Conservation (phyloP, 2,888 invertebrate species). For the Trichopoda pennipes region DNA sequence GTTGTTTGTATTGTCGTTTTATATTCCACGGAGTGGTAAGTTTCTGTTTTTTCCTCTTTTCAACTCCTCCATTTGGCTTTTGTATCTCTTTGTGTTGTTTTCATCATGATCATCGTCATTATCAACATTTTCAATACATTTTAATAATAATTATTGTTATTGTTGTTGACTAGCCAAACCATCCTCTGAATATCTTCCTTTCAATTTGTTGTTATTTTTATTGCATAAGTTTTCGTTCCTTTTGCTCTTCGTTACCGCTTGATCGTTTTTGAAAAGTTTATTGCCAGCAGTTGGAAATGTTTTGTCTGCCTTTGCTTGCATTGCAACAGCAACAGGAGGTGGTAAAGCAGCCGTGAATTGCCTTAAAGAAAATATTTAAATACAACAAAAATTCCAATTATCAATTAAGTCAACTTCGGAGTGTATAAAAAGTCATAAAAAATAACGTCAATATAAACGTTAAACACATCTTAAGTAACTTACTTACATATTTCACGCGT, state of each 20-base stretch:
- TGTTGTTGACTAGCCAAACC: constrained; percentile 52
- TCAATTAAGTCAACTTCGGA: constrained; percentile 77
- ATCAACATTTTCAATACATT: constrained; percentile 60
- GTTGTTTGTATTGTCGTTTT: constrained; percentile 39
- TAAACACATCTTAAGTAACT: constrained; percentile 71
- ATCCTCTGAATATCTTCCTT: constrained; percentile 34
- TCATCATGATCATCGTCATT: constrained; percentile 48
- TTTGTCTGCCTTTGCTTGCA: constrained; percentile 15
- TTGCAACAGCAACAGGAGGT: constrained; percentile 10
- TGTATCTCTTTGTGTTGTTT: constrained; percentile 47
- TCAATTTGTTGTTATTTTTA: constrained; percentile 21
- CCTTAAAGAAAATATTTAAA: constrained; percentile 59
- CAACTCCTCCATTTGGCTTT: constrained; percentile 34
- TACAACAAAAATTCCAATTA: constrained; percentile 70
- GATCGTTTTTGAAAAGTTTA: constrained; percentile 26
- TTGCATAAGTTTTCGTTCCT: not conserved
- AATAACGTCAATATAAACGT: constrained; percentile 70
- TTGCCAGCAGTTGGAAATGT: constrained; percentile 35
- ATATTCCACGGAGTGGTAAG: constrained; percentile 25
- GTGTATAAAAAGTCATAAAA: constrained; percentile 70
- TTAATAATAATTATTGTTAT: constrained; percentile 65
- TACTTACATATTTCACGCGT: constrained; percentile 57
- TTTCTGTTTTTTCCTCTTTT: constrained; percentile 1
- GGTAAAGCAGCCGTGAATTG: constrained; percentile 31
- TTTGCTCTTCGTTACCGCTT: constrained; percentile 24